These are phyloP conservation scores for Ciona savignyi DNA, from an alignment of 23 tunicate species.

Conservation along the genomic window DNA sequence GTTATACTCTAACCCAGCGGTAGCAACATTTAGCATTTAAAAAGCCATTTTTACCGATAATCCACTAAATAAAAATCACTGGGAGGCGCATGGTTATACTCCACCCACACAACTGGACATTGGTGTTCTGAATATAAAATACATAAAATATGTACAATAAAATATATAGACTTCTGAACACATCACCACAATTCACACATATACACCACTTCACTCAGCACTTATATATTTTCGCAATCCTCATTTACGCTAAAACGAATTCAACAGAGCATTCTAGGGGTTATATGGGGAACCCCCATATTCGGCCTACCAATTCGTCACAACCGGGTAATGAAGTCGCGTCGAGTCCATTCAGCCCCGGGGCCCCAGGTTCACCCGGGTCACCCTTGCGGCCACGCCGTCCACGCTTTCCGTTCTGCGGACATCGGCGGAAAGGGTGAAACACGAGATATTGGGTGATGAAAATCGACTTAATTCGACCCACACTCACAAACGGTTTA, in stretches of 20 bases:
- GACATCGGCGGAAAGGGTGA: neutral
- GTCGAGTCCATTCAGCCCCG: constrained; percentile 79
- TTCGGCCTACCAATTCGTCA: neutral
- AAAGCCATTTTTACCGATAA: no score
- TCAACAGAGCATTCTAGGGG: neutral
- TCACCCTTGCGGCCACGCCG: constrained; percentile 63
- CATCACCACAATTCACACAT: no score
- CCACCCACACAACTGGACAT: no score
- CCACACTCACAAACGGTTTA: neutral
- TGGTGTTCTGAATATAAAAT: no score
- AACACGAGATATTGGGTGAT: neutral
- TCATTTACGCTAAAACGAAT: neutral
- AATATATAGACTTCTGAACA: no score
- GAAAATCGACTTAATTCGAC: neutral
- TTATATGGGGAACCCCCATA: no score
- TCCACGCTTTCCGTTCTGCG: constrained; percentile 49
- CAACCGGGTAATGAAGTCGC: neutral
- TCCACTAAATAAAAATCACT: no score
- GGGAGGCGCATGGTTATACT: no score
- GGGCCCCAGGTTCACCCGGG: constrained; percentile 69
- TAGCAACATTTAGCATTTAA: no score
- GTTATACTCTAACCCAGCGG: no score
- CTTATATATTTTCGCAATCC: neutral
- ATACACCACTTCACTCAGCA: no score
- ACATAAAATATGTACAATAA: no score